Base-by-base conservation (phyloP, 1,140 invertebrate species). In the Drosophila ficusphila region DNA sequence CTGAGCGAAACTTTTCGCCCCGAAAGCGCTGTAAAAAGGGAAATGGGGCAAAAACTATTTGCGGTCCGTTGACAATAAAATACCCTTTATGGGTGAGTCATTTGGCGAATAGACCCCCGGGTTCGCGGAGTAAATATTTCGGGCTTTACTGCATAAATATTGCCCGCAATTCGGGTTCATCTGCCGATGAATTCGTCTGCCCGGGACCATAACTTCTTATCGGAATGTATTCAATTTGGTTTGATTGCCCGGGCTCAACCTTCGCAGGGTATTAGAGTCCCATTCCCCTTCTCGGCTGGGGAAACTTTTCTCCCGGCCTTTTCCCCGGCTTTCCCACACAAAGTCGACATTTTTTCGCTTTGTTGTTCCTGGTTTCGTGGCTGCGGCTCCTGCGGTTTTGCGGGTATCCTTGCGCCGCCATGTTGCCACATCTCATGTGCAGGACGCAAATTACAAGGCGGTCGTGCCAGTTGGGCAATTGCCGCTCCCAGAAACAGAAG, bases 381-480 rank as follows among this genome's bases (percentile, higher is more conserved):
- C 46, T 75, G 62, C 51, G 71, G 41, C 16, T 57, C 46, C 21
- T 75, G 38, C 42, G 74, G 67, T 73, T 65, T 41, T 67, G 36
- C 60, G 36, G 46, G 36, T 49, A 42, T 61, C 29, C 19, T 31
- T 7, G 21, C 39, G n/a, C 8, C 19, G 34, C 33, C 48, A 11
- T 47, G 51, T 48, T 46, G 0, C 23, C 8, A 46, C 72, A 54
- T 68, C 73, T 78, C 70, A 85, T 79, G 44, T 83, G 79, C 67
- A 39, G 71, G 44, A 41, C 56, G 67, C 60, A 85, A 64, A 64
- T 79, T 85, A 85, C 71, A 67, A 68, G 71, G 71, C 54, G 61
- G 52, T 51, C 69, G 62, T 79, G 76, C 73, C 76, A 69, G 76
- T 70, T 75, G 49, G 76, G 51, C 79, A 86, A 86, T 85, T 79